phyloP scores from a whole-genome alignment of 2,888 invertebrate species.

The Drosophila nr. perissopoda region DNA sequence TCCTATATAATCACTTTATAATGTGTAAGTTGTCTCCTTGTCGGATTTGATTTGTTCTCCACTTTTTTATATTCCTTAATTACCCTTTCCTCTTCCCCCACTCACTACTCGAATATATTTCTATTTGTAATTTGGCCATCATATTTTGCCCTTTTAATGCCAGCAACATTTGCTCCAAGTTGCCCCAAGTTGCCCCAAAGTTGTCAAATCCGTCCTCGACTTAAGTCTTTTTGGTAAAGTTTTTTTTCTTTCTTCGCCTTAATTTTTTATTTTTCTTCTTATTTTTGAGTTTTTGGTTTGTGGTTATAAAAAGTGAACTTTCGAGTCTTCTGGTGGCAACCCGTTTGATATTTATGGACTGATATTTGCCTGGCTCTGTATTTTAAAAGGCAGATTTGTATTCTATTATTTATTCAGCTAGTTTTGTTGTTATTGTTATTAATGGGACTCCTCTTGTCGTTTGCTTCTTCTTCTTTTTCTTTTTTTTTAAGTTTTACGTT shows the following conservation, averaged over 20 bases:
- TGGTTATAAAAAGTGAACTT: slow-evolving; percentile 72
- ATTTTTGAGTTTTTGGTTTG: slow-evolving; percentile 14
- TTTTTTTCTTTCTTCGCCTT: slow-evolving; percentile 33
- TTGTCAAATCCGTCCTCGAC: slow-evolving; percentile 16
- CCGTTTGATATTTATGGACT: slow-evolving; percentile 74
- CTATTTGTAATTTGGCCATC: not conserved
- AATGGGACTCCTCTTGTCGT: slow-evolving; percentile 50
- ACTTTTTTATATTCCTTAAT: not conserved
- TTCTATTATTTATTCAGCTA: slow-evolving; percentile 71
- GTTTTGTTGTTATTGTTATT: slow-evolving; percentile 59
- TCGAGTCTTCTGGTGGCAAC: slow-evolving; percentile 71
- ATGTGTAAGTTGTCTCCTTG: not conserved
- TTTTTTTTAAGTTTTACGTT: slow-evolving; percentile 52
- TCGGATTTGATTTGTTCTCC: not conserved
- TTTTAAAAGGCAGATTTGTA: slow-evolving; percentile 54
- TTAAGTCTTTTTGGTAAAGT: slow-evolving; percentile 7
- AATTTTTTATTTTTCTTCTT: slow-evolving; percentile 13
- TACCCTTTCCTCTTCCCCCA: not conserved
- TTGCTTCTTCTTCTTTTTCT: slow-evolving; percentile 22
- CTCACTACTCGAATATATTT: not conserved
- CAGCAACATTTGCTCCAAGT: slow-evolving; percentile 8
- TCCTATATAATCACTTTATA: not conserved
- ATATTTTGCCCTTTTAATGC: not conserved
- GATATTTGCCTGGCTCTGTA: slow-evolving; percentile 52
- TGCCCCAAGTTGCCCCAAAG: not conserved